Percentiles rank a stretch among this genome's conserved stretches.
phyloP scores from a whole-genome alignment of 1,140 invertebrate genomes.

The Pseudomyrmex concolor region DNA sequence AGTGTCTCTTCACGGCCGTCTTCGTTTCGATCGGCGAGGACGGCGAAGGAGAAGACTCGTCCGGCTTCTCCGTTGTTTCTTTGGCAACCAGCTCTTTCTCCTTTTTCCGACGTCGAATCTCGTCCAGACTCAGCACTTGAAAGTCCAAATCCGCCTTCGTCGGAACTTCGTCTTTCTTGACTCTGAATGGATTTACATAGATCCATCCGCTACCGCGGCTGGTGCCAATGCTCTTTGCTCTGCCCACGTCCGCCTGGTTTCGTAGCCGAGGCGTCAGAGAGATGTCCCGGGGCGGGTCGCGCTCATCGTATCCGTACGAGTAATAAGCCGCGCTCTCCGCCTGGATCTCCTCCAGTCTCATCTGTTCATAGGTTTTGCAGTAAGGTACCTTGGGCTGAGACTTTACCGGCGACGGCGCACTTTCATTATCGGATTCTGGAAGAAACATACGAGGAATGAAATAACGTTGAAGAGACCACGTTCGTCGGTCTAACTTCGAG shows the following conservation, averaged over 20 bases:
- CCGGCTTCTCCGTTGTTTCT: slow-evolving; percentile 18
- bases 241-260: slow-evolving; percentile 39
- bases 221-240: slow-evolving; percentile 22
- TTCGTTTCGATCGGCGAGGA: background rate
- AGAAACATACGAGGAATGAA: slow-evolving; percentile 86
- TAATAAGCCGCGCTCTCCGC: slow-evolving; percentile 89
- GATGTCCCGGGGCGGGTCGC: background rate
- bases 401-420: slow-evolving; percentile 87
- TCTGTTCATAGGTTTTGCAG: slow-evolving; percentile 88
- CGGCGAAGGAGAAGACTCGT: slow-evolving; percentile 7
- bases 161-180: slow-evolving; percentile 1
- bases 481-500: background rate
- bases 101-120: slow-evolving; percentile 78
- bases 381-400: slow-evolving; percentile 78
- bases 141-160: slow-evolving; percentile 73
- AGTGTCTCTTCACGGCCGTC: slow-evolving; percentile 30
- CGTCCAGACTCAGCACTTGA: slow-evolving; percentile 80
- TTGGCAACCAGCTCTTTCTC: background rate
- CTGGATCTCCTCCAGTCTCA: slow-evolving; percentile 89
- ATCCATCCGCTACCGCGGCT: slow-evolving; percentile 39
- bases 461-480: slow-evolving; percentile 53
- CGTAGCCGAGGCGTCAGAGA: background rate
- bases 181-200: slow-evolving; percentile 26
- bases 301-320: slow-evolving; percentile 82
- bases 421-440: slow-evolving; percentile 91